A percentile compares a stretch with the other conserved stretches of the same genome.
phyloP scores from a whole-genome alignment of 2,888 invertebrate species.

The Eurytoma californica region DNA sequence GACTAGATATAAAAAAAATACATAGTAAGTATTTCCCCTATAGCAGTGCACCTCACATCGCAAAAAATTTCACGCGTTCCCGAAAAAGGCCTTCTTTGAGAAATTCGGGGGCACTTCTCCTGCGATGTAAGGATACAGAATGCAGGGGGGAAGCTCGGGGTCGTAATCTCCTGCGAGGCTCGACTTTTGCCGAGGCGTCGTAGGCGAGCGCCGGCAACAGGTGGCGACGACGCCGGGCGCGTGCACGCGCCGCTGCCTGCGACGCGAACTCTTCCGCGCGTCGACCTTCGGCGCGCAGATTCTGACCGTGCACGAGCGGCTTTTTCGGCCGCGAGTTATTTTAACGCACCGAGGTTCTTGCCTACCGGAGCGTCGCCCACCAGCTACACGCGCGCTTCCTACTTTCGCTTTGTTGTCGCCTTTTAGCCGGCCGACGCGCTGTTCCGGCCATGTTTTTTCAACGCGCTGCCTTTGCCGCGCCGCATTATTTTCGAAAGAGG shows the following conservation, averaged over 20 bases:
- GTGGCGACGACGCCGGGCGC: conserved; percentile 4
- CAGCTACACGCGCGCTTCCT: not conserved
- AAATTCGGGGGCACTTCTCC: not conserved
- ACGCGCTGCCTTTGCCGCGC: not conserved
- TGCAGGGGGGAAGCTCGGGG: too few species aligned
- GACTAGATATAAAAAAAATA: too few species aligned
- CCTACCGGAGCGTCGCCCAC: not conserved
- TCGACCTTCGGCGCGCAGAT: not conserved
- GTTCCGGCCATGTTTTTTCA: not conserved
- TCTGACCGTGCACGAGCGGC: not conserved
- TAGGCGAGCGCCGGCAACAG: conserved; percentile 11
- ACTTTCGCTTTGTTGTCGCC: not conserved
- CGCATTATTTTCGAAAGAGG: not conserved
- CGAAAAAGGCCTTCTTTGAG: too few species aligned
- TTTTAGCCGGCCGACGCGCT: not conserved
- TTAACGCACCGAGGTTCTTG: conserved; percentile 5
- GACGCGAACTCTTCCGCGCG: not conserved
- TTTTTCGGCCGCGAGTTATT: conserved; percentile 14
- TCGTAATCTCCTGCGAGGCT: too few species aligned
- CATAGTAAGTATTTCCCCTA: not conserved
- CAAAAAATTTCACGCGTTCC: not conserved
- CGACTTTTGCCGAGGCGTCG: not conserved
- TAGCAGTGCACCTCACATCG: not conserved
- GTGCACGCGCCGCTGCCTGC: conserved; percentile 4
- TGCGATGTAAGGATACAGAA: too few species aligned